Conservation (phyloP, 2,113 vertebrate species). For the Archilochus colubris region DNA sequence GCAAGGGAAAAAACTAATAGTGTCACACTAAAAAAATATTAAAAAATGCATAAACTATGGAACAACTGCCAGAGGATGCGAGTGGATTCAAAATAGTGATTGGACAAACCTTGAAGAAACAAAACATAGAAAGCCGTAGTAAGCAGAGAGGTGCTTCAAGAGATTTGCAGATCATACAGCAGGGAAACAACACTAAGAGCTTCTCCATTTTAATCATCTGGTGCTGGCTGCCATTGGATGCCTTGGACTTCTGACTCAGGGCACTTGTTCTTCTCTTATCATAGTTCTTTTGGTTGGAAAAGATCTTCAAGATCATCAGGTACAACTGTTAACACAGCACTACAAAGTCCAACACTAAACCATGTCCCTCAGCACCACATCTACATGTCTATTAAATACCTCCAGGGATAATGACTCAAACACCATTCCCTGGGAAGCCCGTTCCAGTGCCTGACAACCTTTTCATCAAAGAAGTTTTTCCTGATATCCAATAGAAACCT, state of each 20-base stretch:
- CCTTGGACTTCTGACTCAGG: background rate
- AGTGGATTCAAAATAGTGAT: background rate
- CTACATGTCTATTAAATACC: no score
- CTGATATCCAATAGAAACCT: no score
- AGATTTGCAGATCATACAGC: background rate
- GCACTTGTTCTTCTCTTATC: background rate
- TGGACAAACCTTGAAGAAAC: background rate
- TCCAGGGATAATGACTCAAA: no score
- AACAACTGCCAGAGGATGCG: background rate
- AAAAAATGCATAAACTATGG: background rate
- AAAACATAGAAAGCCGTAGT: background rate
- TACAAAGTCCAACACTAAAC: no score
- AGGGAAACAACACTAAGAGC: background rate
- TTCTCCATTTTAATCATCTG: background rate
- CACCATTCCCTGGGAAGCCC: no score
- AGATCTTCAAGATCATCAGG: no score
- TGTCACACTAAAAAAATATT: background rate
- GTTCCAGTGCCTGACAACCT: no score
- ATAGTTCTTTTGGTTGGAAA: no score
- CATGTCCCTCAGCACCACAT: no score
- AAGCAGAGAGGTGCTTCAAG: background rate
- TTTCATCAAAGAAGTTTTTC: no score
- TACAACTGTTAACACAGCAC: no score
- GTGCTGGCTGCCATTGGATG: rapidly evolving
- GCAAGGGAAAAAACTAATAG: background rate